Evolutionary conservation across 2,113 vertebrate genomes (phyloP).

Genomic region (Tylochromis polylepis): DNA sequence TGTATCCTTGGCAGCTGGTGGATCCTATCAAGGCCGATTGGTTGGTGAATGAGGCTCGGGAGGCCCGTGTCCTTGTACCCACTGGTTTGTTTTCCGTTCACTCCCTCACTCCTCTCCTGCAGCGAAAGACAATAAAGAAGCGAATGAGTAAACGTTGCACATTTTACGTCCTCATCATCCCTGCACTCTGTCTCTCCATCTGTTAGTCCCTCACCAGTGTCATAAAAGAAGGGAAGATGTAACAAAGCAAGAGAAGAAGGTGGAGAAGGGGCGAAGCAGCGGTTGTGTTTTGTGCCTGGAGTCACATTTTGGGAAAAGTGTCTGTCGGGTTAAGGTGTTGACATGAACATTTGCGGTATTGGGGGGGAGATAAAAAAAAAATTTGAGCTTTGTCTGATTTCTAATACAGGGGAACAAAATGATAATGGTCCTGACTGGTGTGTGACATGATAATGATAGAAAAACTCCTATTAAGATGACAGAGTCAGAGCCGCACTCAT

Average conservation of each 20-base stretch:
- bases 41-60: constrained; percentile 82
- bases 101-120: constrained; percentile 70
- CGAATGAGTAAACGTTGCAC: constrained; percentile 72
- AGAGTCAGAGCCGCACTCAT: not conserved
- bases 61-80: constrained; percentile 86
- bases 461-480: not conserved
- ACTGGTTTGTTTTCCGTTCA: constrained; percentile 77
- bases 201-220: constrained; percentile 68
- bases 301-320: constrained; percentile 10
- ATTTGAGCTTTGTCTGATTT: not conserved
- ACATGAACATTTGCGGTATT: not conserved
- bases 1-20: constrained; percentile 84
- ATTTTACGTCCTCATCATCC: constrained; percentile 87
- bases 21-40: constrained; percentile 79
- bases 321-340: constrained; percentile 1
- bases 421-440: not conserved
- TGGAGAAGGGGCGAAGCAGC: not conserved
- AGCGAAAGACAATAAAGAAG: constrained; percentile 76
- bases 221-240: constrained; percentile 15
- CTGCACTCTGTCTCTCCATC: constrained; percentile 65
- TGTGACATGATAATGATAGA: not conserved
- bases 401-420: not conserved
- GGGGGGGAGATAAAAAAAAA: not conserved
- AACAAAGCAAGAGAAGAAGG: not conserved
- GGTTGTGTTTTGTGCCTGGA: not conserved